Evolutionary conservation across 1,140 invertebrate genomes (phyloP).

Genomic region (Melanaphis sacchari): DNA sequence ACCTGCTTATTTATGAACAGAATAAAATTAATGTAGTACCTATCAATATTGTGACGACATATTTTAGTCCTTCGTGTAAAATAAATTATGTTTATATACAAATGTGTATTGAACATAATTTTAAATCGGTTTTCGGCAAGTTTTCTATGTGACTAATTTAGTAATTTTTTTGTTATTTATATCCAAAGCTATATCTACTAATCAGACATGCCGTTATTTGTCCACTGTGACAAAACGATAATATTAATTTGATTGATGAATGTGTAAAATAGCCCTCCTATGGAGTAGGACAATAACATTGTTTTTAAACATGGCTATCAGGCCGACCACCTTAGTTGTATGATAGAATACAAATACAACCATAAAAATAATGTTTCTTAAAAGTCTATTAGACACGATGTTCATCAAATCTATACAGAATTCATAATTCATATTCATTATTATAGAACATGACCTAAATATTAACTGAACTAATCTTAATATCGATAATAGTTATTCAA

Average conservation of each 20-base stretch:
- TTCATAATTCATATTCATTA: background rate
- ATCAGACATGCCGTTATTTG: constrained; percentile 26
- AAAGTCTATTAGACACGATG: background rate
- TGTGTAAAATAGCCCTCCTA: constrained; percentile 36
- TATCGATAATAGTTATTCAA: background rate
- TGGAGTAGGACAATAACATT: constrained; percentile 36
- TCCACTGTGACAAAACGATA: constrained; percentile 41
- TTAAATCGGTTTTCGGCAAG: background rate
- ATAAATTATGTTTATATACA: background rate
- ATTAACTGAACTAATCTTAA: background rate
- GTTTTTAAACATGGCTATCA: constrained; percentile 43
- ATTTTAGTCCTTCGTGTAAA: background rate
- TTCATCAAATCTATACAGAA: background rate
- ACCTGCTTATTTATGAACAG: no score
- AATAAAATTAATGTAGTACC: background rate
- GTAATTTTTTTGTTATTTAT: background rate
- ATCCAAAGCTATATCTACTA: background rate
- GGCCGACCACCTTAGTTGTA: constrained; percentile 46
- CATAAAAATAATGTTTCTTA: constrained; percentile 14
- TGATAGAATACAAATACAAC: background rate
- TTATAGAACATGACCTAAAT: constrained; percentile 12
- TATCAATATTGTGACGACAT: background rate
- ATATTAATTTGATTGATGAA: constrained; percentile 38
- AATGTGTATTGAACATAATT: background rate
- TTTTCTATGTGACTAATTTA: constrained; percentile 11